Base-by-base conservation (phyloP, 2,888 invertebrate genomes). In the Eristalis arbustorum region DNA sequence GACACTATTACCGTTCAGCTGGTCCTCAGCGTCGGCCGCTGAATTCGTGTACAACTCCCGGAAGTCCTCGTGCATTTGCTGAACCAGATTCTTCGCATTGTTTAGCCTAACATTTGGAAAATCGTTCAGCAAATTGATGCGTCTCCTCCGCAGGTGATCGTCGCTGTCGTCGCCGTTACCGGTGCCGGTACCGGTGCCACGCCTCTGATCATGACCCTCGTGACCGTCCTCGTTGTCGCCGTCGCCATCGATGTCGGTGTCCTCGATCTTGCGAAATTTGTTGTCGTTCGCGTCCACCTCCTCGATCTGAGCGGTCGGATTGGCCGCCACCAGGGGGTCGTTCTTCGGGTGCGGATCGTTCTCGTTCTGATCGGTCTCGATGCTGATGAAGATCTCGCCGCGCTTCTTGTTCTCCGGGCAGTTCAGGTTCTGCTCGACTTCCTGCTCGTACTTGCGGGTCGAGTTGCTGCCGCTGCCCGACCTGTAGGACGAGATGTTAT, bases 381-480 rank as follows among this genome's bases (percentile, higher is more conserved):
- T 92, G 88, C 92, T 92, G 18, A 92, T 92, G 59, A 92, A 92
- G 37, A 92, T 92, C 79, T 92, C 92, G 75, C 87, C 87, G 40
- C 91, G 90, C 79, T 91, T 91, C 63, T 90, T 90, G 14, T 88
- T 78, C 6, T 87, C 83, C 14, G 77, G 72, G 42, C 63, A 63
- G n/a, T 84, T 77, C 40, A 77, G 77, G 71, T 77, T 88, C 18
- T 72, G 59, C 37, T 82, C 75, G 14, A 82, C 68, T 5, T 87
- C 82, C 18, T 74, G 81, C 28, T 82, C 75, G 49, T 82, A 68
- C 42, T 79, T 87, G 4, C 67, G 78, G 11, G 37, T 31, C 14
- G 74, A 68, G 31, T 63, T 72, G 31, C 59, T 72, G 22, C 61
- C 87, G 42, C 61, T 79, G 10, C 59, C n/a, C 1, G 88, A 83